Evolutionary conservation across 1,140 invertebrate genomes (phyloP).

Genomic region (Heliothis virescens): DNA sequence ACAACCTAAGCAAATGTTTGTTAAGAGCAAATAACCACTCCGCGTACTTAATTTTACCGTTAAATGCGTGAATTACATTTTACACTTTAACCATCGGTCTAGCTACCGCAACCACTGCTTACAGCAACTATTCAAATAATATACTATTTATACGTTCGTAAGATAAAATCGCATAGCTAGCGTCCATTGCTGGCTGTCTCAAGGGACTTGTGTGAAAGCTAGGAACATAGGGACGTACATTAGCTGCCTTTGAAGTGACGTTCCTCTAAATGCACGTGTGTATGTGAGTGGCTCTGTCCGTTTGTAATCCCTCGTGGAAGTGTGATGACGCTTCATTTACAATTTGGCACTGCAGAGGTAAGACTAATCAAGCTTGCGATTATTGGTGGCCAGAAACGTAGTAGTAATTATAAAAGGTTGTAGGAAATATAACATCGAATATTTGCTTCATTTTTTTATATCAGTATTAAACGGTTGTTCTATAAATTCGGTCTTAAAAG

Average conservation of each 20-base stretch:
- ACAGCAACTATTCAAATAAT: constrained; percentile 17
- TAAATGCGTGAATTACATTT: background rate
- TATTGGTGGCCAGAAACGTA: background rate
- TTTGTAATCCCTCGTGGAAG: constrained; percentile 6
- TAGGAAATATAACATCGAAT: no score
- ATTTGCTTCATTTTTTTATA: no score
- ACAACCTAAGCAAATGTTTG: no score
- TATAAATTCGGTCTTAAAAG: no score
- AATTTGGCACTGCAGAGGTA: background rate
- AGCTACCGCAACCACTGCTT: background rate
- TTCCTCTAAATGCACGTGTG: constrained; percentile 2
- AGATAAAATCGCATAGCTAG: background rate
- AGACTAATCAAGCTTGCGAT: no score
- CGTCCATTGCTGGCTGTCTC: constrained; percentile 27
- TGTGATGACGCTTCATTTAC: constrained; percentile 2
- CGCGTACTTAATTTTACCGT: no score
- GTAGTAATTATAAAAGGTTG: no score
- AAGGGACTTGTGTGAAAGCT: constrained; percentile 17
- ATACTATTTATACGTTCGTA: background rate
- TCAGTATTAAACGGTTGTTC: no score
- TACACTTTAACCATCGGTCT: background rate
- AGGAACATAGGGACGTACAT: constrained; percentile 1
- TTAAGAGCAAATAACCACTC: no score
- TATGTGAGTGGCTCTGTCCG: constrained; percentile 1
- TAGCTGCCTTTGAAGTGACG: constrained; percentile 14